Percentiles rank a stretch among this genome's conserved stretches.
Evolutionary conservation across 2,888 invertebrate species (phyloP).

Genomic region (Heteromyza rotundicornis): DNA sequence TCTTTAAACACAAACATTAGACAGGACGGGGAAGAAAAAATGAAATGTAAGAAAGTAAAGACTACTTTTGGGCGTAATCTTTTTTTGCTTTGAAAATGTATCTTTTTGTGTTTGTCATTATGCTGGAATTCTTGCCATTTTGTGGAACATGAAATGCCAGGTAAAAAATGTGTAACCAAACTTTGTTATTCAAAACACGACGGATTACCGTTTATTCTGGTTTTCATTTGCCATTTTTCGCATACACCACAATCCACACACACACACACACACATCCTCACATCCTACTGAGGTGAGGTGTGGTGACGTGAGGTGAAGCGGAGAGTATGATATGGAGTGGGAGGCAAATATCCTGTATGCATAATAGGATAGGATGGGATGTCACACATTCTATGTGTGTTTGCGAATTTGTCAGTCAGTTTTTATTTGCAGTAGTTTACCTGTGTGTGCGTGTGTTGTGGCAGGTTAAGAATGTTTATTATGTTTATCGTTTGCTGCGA

Average conservation of each 20-base stretch:
- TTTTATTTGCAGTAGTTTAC: slow-evolving; percentile 1
- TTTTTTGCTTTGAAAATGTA: not conserved
- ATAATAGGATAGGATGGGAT: slow-evolving; percentile 12
- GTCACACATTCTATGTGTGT: slow-evolving; percentile 4
- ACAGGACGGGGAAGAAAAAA: too few relatives aligned
- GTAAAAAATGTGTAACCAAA: not conserved
- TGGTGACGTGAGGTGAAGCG: too few relatives aligned
- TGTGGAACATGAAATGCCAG: too few relatives aligned
- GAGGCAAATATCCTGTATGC: slow-evolving; percentile 4
- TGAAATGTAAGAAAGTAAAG: not conserved
- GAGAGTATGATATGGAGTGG: too few relatives aligned
- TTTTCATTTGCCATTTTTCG: slow-evolving; percentile 23
- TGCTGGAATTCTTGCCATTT: not conserved
- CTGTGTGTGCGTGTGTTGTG: slow-evolving; percentile 14
- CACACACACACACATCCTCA: slow-evolving; percentile 8
- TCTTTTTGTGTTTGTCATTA: not conserved
- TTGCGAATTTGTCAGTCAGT: slow-evolving; percentile 13
- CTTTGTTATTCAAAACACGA: slow-evolving; percentile 56
- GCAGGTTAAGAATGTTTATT: slow-evolving; percentile 54
- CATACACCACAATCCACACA: slow-evolving; percentile 26
- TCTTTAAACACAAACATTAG: too few relatives aligned
- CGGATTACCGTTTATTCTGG: slow-evolving; percentile 56
- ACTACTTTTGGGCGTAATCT: not conserved
- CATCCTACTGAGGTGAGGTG: too few relatives aligned
- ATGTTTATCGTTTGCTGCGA: slow-evolving; percentile 37